phyloP scores from a whole-genome alignment of 2,888 invertebrate species.

The Rotaria macrura region DNA sequence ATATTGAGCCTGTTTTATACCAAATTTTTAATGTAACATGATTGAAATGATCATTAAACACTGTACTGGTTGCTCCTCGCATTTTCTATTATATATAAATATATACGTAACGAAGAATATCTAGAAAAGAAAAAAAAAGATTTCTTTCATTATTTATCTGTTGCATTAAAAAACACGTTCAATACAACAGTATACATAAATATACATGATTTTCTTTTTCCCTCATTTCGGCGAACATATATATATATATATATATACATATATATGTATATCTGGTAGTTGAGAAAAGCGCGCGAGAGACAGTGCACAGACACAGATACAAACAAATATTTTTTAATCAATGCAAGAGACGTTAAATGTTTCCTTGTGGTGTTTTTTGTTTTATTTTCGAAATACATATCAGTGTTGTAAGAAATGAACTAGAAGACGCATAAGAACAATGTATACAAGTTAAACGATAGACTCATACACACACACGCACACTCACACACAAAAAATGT shows the following conservation, averaged over 20 bases:
- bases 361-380: neutral
- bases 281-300: neutral
- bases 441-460: neutral
- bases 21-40: neutral
- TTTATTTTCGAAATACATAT: slow-evolving; percentile 7
- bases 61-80: neutral
- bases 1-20: neutral
- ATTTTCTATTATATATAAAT: neutral
- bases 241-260: no score
- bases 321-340: neutral
- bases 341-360: no score
- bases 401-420: slow-evolving; percentile 3
- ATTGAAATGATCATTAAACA: neutral
- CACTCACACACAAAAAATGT: neutral
- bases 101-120: neutral
- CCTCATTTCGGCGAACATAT: neutral
- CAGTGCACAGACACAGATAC: neutral
- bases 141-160: neutral
- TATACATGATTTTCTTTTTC: neutral
- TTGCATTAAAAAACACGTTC: neutral
- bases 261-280: neutral
- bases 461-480: neutral
- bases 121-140: neutral
- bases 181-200: neutral
- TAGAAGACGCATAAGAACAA: slow-evolving; percentile 11